phyloP scores from a whole-genome alignment of 2,888 invertebrate species.

The Thalpophila matura region DNA sequence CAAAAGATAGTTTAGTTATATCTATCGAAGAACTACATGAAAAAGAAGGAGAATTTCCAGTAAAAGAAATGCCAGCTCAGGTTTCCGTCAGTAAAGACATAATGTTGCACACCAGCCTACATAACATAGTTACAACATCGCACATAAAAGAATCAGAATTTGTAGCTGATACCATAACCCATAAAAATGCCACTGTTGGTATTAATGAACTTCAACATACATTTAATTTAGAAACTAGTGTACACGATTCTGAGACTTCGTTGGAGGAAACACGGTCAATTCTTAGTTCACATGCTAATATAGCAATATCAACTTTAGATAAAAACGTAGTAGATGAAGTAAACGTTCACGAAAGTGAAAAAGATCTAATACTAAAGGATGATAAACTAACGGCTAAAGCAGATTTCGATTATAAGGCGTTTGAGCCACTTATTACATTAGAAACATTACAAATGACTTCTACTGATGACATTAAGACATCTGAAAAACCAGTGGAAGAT shows the following conservation, averaged over 20 bases:
- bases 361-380: slow-evolving; percentile 86
- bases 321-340: slow-evolving; percentile 91
- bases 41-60: slow-evolving; percentile 91
- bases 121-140: slow-evolving; percentile 91
- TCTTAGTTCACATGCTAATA: slow-evolving; percentile 82
- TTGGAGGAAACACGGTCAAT: slow-evolving; percentile 85
- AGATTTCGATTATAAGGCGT: slow-evolving; percentile 90
- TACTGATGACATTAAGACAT: slow-evolving; percentile 86
- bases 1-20: slow-evolving; percentile 92
- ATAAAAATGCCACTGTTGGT: slow-evolving; percentile 91
- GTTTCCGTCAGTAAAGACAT: slow-evolving; percentile 79
- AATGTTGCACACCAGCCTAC: slow-evolving; percentile 88
- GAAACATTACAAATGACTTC: slow-evolving; percentile 87
- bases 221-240: slow-evolving; percentile 90
- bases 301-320: slow-evolving; percentile 90
- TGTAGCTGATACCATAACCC: slow-evolving; percentile 81
- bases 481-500: slow-evolving; percentile 85
- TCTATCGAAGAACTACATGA: slow-evolving; percentile 91
- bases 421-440: slow-evolving; percentile 91
- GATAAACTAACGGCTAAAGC: slow-evolving; percentile 89
- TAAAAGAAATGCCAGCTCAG: slow-evolving; percentile 74
- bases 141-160: slow-evolving; percentile 92
- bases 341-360: slow-evolving; percentile 93
- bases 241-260: slow-evolving; percentile 91
- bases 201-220: slow-evolving; percentile 92